phyloP scores from a whole-genome alignment of 2,113 vertebrate species.

The Leuciscus idus region DNA sequence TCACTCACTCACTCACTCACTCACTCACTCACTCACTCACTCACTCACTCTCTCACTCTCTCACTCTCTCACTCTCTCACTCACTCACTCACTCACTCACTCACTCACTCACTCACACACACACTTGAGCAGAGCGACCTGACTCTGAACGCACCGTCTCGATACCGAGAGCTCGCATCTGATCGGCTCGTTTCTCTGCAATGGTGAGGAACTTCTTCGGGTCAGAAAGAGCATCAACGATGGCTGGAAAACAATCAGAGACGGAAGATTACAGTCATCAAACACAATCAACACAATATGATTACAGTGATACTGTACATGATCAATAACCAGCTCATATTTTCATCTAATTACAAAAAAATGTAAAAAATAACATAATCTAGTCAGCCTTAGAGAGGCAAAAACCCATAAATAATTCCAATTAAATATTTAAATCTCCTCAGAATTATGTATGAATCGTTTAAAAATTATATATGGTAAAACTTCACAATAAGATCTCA shows the following conservation, averaged over 20 bases:
- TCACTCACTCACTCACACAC: too few relatives aligned
- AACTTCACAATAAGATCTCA: too few relatives aligned
- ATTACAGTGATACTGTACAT: background rate
- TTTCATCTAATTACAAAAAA: background rate
- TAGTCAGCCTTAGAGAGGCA: background rate
- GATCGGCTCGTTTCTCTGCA: conserved; percentile 96
- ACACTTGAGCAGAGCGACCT: background rate
- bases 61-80: too few relatives aligned
- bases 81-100: too few relatives aligned
- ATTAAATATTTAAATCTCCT: background rate
- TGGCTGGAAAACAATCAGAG: conserved; percentile 75
- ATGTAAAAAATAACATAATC: background rate
- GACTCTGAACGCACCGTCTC: conserved; percentile 78
- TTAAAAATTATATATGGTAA: background rate
- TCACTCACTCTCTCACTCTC: background rate
- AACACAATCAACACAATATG: background rate
- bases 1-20: background rate
- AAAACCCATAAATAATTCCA: background rate
- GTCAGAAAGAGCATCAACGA: conserved; percentile 97
- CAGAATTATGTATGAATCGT: background rate
- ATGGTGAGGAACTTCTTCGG: conserved; percentile 99
- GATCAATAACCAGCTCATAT: background rate
- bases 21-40: background rate
- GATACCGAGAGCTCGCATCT: conserved; percentile 98
- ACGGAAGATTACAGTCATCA: background rate